Conservation (phyloP, 2,888 invertebrate species). For the Melipona bicolor region DNA sequence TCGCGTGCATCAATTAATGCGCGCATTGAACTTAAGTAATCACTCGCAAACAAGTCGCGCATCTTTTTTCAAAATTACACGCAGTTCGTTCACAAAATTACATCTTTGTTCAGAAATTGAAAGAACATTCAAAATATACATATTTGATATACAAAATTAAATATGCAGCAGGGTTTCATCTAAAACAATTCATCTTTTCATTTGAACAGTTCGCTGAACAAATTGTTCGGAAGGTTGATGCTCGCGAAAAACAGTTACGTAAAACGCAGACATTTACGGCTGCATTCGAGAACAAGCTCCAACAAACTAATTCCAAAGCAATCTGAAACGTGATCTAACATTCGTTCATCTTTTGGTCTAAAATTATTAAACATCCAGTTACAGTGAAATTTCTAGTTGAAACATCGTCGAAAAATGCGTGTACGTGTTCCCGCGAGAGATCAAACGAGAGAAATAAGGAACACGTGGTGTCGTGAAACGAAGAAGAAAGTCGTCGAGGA, state of each 20-base stretch:
- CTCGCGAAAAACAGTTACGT: background rate
- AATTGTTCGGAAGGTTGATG: background rate
- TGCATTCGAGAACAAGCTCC: background rate
- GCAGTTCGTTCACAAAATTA: background rate
- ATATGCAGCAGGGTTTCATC: background rate
- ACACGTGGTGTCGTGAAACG: background rate
- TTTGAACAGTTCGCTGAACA: background rate
- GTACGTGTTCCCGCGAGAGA: background rate
- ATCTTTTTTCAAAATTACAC: background rate
- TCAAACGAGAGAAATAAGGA: background rate
- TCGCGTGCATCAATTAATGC: conserved; percentile 55
- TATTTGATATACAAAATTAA: background rate
- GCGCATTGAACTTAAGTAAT: conserved; percentile 40
- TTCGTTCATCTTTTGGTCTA: background rate
- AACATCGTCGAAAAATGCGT: background rate
- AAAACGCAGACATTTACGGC: background rate
- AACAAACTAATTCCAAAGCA: background rate
- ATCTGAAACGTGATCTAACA: background rate
- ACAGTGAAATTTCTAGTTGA: background rate
- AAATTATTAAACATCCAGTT: background rate
- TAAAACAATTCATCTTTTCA: no score
- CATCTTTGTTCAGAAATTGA: no score
- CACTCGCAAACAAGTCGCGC: background rate
- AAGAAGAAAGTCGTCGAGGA: conserved; percentile 2
- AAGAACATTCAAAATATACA: background rate